phyloP scores from a whole-genome alignment of 2,797 vertebrate species.

The Danio aesculapii region DNA sequence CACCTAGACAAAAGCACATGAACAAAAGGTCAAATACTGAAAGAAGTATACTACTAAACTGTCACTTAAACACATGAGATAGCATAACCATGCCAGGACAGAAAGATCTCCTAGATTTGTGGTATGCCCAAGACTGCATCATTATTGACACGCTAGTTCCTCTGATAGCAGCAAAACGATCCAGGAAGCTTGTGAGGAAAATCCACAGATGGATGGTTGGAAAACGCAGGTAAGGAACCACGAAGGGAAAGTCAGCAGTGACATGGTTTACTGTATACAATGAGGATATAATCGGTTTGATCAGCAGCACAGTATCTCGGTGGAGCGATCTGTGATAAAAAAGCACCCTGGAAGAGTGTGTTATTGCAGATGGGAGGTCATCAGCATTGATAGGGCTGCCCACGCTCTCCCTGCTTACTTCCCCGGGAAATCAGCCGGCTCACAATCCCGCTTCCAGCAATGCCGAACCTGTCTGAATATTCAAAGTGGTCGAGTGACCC shows the following conservation, averaged over 20 bases:
- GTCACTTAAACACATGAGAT: not conserved
- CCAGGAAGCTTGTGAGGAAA: slow-evolving; percentile 52
- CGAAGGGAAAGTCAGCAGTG: slow-evolving; percentile 61
- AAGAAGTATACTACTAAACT: no score
- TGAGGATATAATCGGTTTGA: slow-evolving; percentile 47
- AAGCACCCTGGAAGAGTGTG: slow-evolving; percentile 71
- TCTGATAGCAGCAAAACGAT: slow-evolving; percentile 49
- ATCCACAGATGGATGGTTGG: slow-evolving; percentile 27
- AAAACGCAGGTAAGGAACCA: slow-evolving; percentile 66
- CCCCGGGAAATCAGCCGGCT: slow-evolving; percentile 41
- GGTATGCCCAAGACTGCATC: not conserved
- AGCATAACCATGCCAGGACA: not conserved
- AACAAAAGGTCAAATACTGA: no score
- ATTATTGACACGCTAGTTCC: not conserved
- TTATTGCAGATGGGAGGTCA: slow-evolving; percentile 72
- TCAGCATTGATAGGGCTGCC: slow-evolving; percentile 63
- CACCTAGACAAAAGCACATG: not conserved
- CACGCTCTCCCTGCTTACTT: slow-evolving; percentile 43
- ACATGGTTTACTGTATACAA: slow-evolving; percentile 46
- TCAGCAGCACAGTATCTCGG: slow-evolving; percentile 68
- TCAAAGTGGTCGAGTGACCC: not conserved
- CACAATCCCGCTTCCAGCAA: slow-evolving; percentile 17
- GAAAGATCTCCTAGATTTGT: not conserved
- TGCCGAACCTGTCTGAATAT: slow-evolving; percentile 11
- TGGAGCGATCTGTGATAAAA: slow-evolving; percentile 71